Evolutionary conservation across 2,113 vertebrate genomes (phyloP), one percentile per base, ranked within the genome.

Genomic region (Tachuris rubrigastra): DNA sequence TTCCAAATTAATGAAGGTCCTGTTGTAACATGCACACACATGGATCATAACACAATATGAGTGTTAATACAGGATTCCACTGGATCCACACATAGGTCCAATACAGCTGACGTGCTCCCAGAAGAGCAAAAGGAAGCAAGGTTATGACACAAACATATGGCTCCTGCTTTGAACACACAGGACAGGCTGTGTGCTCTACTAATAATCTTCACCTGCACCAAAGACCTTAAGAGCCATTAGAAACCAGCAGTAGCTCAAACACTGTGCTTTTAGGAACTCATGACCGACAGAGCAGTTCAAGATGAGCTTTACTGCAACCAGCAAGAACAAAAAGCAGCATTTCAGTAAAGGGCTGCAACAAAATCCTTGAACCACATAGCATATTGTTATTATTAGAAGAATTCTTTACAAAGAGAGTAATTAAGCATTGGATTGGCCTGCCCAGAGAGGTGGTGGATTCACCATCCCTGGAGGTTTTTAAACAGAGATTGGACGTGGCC

Each of bases 11-110:
- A 63, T 19, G 5, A 85, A 62, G 28, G n/a, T 9, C 5, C n/a
- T 75, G 3, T 1, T 72, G 17, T 33, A 47, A 78, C 47, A 35
- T 72, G 44, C 66, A 72, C 31, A 56, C 18, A 58, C 14, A 55
- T 1, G 28, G n/a, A 68, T n/a, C 31, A 15, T 23, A 76, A 50
- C 5, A 44, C 0, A 0, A 11, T 25, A 46, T 11, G 12, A 41
- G 21, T 63, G 33, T 39, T 80, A 79, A 55, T 5, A 55, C 14
- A 44, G 30, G 33, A 66, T 19, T 50, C 65, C 28, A 37, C 2
- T 37, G 20, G 56, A 87, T 76, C 53, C 41, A 25, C 31, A 30
- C 31, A 31, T 1, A 60, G 9, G 31, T 49, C 21, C 24, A 24
- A 16, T 12, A 69, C 24, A 76, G 35, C 35, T 55, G 33, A 46